These are phyloP conservation scores for Hyposmocoma kahamanoa DNA, from an alignment of 1,140 invertebrate genomes.

Conservation along the genomic window DNA sequence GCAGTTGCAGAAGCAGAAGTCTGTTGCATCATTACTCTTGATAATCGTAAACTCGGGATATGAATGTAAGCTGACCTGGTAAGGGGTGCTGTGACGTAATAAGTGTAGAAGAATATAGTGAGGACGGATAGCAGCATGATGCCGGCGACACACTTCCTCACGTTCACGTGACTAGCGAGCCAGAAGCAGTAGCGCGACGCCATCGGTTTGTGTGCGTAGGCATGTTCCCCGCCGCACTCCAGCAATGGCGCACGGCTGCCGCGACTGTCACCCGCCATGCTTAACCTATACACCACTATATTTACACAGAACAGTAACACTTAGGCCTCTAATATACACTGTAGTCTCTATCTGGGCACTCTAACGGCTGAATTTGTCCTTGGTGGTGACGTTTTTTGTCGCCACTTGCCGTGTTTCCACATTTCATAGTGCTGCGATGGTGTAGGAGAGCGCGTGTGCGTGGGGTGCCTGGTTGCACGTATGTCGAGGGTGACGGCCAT, in stretches of 20 bases:
- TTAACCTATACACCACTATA: conserved; percentile 68
- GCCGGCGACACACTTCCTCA: conserved; percentile 81
- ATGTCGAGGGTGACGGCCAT: conserved; percentile 59
- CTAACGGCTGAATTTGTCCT: conserved; percentile 59
- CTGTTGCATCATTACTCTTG: background rate
- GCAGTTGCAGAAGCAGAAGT: no score
- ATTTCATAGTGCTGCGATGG: conserved; percentile 61
- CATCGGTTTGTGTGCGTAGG: conserved; percentile 46
- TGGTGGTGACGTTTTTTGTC: conserved; percentile 63
- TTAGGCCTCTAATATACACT: conserved; percentile 62
- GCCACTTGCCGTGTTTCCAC: conserved; percentile 74
- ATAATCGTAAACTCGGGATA: background rate
- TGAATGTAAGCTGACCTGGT: conserved; percentile 75
- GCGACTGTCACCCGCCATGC: conserved; percentile 45
- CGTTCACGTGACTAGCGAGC: conserved; percentile 79
- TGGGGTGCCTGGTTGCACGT: conserved; percentile 33
- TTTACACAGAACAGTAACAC: conserved; percentile 67
- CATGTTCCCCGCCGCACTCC: conserved; percentile 40
- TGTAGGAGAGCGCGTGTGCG: conserved; percentile 41
- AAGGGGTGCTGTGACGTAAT: conserved; percentile 82
- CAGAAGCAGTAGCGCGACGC: conserved; percentile 72
- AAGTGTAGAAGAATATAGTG: conserved; percentile 84
- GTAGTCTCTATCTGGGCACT: conserved; percentile 62
- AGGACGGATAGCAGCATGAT: conserved; percentile 79
- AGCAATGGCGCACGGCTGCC: conserved; percentile 44